A percentile compares a stretch with the other conserved stretches of the same genome.
These are phyloP conservation scores for Chymomyza amoena DNA, from an alignment of 2,888 invertebrate species.

Conservation along the genomic window DNA sequence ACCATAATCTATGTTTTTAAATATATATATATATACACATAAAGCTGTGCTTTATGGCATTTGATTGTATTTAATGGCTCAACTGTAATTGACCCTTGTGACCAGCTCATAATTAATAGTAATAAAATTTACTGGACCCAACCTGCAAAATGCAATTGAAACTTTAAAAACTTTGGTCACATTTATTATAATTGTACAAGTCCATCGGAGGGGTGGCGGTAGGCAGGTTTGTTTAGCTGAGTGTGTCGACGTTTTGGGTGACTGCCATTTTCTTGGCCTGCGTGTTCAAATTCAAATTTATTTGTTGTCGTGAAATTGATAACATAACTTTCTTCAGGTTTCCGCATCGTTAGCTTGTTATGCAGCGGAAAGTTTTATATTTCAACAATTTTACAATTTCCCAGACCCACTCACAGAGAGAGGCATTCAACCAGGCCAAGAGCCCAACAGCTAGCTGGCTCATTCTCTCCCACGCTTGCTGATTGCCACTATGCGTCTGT, in stretches of 20 bases:
- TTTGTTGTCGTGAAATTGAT: conserved; percentile 77
- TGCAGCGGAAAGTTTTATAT: conserved; percentile 76
- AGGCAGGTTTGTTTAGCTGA: not conserved
- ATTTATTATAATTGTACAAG: not conserved
- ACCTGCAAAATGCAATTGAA: not conserved
- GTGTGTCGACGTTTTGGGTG: conserved; percentile 1
- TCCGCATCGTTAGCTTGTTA: conserved; percentile 78
- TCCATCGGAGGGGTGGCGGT: too few species aligned
- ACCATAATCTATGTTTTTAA: too few species aligned
- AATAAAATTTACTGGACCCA: not conserved
- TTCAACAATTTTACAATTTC: conserved; percentile 70
- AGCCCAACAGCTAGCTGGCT: conserved; percentile 11
- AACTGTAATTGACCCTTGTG: not conserved
- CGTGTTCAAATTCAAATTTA: conserved; percentile 77
- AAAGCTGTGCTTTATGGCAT: not conserved
- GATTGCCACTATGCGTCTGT: not conserved
- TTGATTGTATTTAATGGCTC: not conserved
- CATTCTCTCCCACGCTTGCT: not conserved
- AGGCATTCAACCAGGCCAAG: not conserved
- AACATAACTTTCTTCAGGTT: conserved; percentile 78
- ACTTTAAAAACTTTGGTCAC: not conserved
- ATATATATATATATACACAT: not conserved
- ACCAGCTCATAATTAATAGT: not conserved
- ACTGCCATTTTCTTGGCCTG: conserved; percentile 27
- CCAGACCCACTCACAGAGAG: conserved; percentile 23